These are phyloP conservation scores for Thamnophis elegans DNA, from an alignment of 2,797 vertebrate genomes.

Conservation along the genomic window DNA sequence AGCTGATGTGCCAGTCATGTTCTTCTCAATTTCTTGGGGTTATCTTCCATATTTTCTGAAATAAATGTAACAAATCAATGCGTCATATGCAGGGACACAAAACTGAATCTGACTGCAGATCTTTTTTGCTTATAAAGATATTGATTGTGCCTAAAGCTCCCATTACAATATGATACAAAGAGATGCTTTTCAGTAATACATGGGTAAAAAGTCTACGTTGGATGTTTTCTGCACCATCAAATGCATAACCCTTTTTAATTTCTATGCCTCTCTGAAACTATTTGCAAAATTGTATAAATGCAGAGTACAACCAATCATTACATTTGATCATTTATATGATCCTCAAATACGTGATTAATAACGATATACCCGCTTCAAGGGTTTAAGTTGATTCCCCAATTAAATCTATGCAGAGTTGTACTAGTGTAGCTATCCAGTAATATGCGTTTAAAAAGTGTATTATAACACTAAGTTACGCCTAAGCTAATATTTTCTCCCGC, in stretches of 20 bases:
- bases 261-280: not conserved
- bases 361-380: not conserved
- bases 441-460: not conserved
- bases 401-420: not conserved
- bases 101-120: rapidly evolving
- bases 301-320: not conserved
- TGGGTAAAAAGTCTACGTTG: not conserved
- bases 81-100: not conserved
- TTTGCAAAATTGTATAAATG: not conserved
- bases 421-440: not conserved
- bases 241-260: not conserved
- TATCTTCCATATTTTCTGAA: constrained; percentile 84
- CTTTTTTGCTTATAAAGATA: not conserved
- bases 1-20: constrained; percentile 73
- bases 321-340: not conserved
- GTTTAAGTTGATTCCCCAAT: not conserved
- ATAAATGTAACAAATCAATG: constrained; percentile 39
- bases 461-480: not conserved
- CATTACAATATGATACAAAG: constrained; percentile 4
- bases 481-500: no score
- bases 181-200: not conserved
- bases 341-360: not conserved
- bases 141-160: rapidly evolving
- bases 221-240: not conserved
- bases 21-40: constrained; percentile 81